Percentiles rank a stretch among this genome's conserved stretches.
Evolutionary conservation across 2,113 vertebrate genomes (phyloP).

Genomic region (Pholis gunnellus): DNA sequence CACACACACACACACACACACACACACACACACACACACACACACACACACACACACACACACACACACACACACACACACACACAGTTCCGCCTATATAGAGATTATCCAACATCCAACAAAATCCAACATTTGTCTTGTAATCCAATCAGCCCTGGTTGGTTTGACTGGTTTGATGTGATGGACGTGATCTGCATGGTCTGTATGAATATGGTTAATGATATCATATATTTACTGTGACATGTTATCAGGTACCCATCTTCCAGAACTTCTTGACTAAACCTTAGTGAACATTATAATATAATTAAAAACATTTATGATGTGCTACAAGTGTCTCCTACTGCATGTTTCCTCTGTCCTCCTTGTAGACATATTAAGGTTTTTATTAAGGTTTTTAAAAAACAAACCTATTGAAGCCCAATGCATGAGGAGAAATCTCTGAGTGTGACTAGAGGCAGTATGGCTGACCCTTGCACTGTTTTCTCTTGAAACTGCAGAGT

Average conservation of each 20-base stretch:
- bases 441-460: not conserved
- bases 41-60: not conserved
- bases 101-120: too few relatives aligned
- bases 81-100: not conserved
- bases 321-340: not conserved
- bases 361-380: not conserved
- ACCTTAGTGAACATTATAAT: not conserved
- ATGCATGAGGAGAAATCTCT: too few relatives aligned
- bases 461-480: conserved; percentile 41
- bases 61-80: not conserved
- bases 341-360: not conserved
- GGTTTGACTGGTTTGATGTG: not conserved
- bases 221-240: not conserved
- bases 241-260: not conserved
- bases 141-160: not conserved
- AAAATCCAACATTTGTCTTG: not conserved
- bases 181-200: not conserved
- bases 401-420: not conserved
- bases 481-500: not conserved
- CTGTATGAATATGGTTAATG: not conserved
- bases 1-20: conserved; percentile 6
- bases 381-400: not conserved
- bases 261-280: not conserved
- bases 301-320: not conserved
- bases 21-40: not conserved